Percentiles rank a stretch among this genome's conserved stretches.
Conservation (phyloP, 2,113 vertebrate species). For the Ceuthmochares aereus region DNA sequence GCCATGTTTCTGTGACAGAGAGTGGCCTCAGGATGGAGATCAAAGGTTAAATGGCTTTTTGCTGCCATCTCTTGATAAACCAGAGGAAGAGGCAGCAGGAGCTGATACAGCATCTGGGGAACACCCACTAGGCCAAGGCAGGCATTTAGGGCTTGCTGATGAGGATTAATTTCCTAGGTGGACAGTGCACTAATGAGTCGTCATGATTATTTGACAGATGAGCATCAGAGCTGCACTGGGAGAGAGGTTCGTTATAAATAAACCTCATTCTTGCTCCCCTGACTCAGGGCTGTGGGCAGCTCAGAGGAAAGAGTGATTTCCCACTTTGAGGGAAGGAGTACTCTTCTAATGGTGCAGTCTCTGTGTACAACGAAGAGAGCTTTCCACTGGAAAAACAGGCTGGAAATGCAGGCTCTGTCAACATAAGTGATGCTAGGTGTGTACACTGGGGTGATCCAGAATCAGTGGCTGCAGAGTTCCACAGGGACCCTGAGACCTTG, state of each 20-base stretch:
- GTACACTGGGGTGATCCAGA: not conserved
- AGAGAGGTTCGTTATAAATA: not conserved
- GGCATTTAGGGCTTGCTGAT: not conserved
- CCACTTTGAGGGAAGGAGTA: not conserved
- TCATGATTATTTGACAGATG: not conserved
- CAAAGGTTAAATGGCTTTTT: constrained; percentile 71
- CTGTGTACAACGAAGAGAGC: not conserved
- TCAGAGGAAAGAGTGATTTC: not conserved
- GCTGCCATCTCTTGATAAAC: constrained; percentile 68
- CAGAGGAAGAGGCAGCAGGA: constrained; percentile 22
- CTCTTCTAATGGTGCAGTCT: not conserved
- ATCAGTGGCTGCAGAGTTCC: not conserved
- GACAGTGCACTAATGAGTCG: not conserved
- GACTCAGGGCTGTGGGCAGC: not conserved
- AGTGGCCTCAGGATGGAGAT: not conserved
- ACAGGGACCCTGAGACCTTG: fast-evolving
- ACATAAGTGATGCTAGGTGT: not conserved
- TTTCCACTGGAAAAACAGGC: not conserved
- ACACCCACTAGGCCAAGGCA: not conserved
- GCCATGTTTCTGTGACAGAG: not conserved
- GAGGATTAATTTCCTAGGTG: not conserved
- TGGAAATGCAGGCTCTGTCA: not conserved
- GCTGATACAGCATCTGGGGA: not conserved
- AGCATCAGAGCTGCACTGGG: not conserved
- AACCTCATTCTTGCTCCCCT: not conserved